These are phyloP conservation scores for Psettodes erumei DNA, from an alignment of 2,113 vertebrate genomes.

Conservation along the genomic window DNA sequence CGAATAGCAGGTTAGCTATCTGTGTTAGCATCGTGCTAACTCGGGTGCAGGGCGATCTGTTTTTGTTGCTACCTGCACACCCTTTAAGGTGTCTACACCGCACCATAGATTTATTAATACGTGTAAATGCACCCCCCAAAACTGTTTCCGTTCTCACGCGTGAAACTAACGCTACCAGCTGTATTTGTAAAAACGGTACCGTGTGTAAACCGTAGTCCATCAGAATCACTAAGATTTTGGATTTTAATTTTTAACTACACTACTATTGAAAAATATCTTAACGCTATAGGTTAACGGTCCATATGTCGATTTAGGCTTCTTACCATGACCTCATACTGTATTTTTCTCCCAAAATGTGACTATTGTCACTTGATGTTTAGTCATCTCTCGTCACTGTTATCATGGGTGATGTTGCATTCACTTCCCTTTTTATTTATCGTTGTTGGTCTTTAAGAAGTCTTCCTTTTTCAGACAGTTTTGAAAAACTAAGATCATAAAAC, in stretches of 20 bases:
- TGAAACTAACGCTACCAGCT: neutral
- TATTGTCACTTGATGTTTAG: constrained; percentile 44
- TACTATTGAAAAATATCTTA: too few relatives aligned
- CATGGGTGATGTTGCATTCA: constrained; percentile 24
- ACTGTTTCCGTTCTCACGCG: neutral
- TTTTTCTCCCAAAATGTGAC: neutral
- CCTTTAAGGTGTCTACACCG: neutral
- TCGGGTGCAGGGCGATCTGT: constrained; percentile 30
- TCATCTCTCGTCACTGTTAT: constrained; percentile 4
- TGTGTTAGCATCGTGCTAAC: constrained; percentile 60
- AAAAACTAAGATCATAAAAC: too few relatives aligned
- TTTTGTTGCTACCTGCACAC: constrained; percentile 17
- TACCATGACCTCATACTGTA: neutral
- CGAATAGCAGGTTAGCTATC: constrained; percentile 19
- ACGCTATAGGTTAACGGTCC: too few relatives aligned
- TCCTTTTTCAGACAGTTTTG: neutral
- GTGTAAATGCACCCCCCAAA: neutral
- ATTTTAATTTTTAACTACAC: neutral
- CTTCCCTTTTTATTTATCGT: constrained; percentile 28
- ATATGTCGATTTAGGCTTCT: neutral
- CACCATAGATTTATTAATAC: neutral
- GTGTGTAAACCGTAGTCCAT: neutral
- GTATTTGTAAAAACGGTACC: neutral
- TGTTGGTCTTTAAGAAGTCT: neutral
- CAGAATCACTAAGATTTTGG: neutral